phyloP scores from a whole-genome alignment of 2,888 invertebrate genomes.

The Incurvaria masculella region DNA sequence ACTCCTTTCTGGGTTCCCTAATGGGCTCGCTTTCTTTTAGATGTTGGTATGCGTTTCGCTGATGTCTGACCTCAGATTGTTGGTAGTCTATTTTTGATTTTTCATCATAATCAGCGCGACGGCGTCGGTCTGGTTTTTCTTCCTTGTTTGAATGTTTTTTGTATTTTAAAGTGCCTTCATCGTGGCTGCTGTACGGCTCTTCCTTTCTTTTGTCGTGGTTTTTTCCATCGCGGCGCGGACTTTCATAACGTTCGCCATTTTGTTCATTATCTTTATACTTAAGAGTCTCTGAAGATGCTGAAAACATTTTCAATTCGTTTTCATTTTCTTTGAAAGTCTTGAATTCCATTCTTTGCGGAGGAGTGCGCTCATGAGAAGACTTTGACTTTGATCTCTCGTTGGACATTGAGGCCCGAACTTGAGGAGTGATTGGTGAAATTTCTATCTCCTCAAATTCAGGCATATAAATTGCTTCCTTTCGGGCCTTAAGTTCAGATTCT shows the following conservation, averaged over 20 bases:
- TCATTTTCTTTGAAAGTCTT: conserved; percentile 52
- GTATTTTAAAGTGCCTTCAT: conserved; percentile 46
- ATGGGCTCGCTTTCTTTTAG: not conserved
- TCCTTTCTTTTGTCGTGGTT: conserved; percentile 37
- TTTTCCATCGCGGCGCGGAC: conserved; percentile 38
- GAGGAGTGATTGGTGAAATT: conserved; percentile 48
- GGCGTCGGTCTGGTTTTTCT: conserved; percentile 33
- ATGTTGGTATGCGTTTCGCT: conserved; percentile 30
- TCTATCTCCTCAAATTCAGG: conserved; percentile 52
- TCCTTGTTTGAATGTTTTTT: conserved; percentile 44
- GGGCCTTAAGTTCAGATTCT: conserved; percentile 40
- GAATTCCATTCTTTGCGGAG: conserved; percentile 47
- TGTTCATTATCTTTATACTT: conserved; percentile 48
- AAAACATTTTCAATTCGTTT: conserved; percentile 49
- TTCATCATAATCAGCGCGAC: conserved; percentile 18
- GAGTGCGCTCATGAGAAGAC: conserved; percentile 34
- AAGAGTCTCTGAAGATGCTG: conserved; percentile 49
- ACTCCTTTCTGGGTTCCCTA: conserved; percentile 37
- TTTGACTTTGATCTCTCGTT: conserved; percentile 40
- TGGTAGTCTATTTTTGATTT: conserved; percentile 34
- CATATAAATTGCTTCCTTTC: conserved; percentile 46
- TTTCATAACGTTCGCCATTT: conserved; percentile 42
- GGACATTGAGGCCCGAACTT: conserved; percentile 40
- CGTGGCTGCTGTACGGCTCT: conserved; percentile 38
- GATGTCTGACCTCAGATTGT: conserved; percentile 36